Percentiles rank a stretch among this genome's conserved stretches.
phyloP scores from a whole-genome alignment of 2,113 vertebrate genomes.

The Myotis lucifugus region DNA sequence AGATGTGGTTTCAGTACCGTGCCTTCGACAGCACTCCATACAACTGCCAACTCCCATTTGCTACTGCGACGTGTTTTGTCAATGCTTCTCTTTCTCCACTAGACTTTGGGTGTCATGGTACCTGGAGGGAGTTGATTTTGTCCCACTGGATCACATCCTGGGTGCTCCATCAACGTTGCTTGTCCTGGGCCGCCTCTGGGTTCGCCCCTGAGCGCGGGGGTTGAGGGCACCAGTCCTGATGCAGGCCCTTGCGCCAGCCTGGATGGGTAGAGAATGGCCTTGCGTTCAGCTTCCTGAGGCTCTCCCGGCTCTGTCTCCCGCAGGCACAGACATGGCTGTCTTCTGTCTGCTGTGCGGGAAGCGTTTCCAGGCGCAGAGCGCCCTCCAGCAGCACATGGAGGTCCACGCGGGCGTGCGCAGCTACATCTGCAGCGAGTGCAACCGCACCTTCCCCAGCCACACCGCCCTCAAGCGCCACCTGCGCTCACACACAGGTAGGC shows the following conservation, averaged over 20 bases:
- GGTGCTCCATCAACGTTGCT: fast-evolving
- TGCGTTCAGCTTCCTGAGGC: background rate
- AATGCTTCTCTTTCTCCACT: background rate
- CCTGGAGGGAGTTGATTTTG: background rate
- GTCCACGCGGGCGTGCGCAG: conserved; percentile 97
- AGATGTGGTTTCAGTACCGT: fast-evolving
- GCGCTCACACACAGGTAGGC: conserved; percentile 96
- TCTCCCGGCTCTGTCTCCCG: background rate
- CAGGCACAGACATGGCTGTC: conserved; percentile 98
- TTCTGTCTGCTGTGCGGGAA: conserved; percentile 99
- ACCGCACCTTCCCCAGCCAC: conserved; percentile 99
- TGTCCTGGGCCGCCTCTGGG: background rate
- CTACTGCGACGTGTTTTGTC: fast-evolving
- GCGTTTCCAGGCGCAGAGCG: conserved; percentile 97
- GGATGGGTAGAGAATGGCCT: background rate
- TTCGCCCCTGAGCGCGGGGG: background rate
- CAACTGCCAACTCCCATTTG: fast-evolving
- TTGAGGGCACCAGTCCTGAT: fast-evolving
- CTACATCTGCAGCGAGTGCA: conserved; percentile 99
- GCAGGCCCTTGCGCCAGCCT: fast-evolving
- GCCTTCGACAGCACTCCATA: fast-evolving
- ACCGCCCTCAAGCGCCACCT: conserved; percentile 98
- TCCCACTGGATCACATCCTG: fast-evolving
- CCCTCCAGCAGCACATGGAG: conserved; percentile 99
- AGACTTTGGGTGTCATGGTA: background rate